Evolutionary conservation across 2,113 vertebrate species (phyloP).

Genomic region (Carassius gibelio): DNA sequence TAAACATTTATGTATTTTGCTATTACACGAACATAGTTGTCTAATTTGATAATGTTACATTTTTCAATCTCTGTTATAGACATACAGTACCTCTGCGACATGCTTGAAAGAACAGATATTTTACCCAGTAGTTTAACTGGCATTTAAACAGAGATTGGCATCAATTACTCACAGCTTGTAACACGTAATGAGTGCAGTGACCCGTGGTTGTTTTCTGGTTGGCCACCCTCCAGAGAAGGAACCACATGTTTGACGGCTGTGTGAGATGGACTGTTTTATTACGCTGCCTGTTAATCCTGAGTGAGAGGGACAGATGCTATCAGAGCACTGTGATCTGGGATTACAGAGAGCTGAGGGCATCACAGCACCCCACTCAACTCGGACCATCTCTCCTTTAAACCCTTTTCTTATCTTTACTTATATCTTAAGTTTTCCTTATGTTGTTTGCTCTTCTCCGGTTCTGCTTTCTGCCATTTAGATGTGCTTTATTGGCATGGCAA

Average conservation of each 20-base stretch:
- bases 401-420: slow-evolving; percentile 28
- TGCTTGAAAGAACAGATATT: slow-evolving; percentile 17
- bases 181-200: slow-evolving; percentile 32
- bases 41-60: background rate
- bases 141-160: slow-evolving; percentile 34
- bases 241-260: slow-evolving; percentile 61
- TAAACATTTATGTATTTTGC: background rate
- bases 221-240: background rate
- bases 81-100: background rate
- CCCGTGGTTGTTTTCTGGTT: slow-evolving; percentile 54
- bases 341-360: slow-evolving; percentile 60
- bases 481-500: background rate
- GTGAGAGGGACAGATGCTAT: slow-evolving; percentile 66
- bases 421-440: background rate
- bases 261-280: slow-evolving; percentile 63
- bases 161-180: slow-evolving; percentile 21
- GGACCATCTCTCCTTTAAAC: slow-evolving; percentile 8
- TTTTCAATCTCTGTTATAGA: background rate
- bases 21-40: background rate
- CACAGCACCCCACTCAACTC: slow-evolving; percentile 51
- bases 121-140: slow-evolving; percentile 15
- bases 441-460: slow-evolving; percentile 10
- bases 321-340: slow-evolving; percentile 69
- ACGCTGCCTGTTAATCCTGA: slow-evolving; percentile 66
- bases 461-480: background rate